These are phyloP conservation scores for Connochaetes taurinus DNA, from an alignment of 2,113 vertebrate genomes.

Conservation along the genomic window DNA sequence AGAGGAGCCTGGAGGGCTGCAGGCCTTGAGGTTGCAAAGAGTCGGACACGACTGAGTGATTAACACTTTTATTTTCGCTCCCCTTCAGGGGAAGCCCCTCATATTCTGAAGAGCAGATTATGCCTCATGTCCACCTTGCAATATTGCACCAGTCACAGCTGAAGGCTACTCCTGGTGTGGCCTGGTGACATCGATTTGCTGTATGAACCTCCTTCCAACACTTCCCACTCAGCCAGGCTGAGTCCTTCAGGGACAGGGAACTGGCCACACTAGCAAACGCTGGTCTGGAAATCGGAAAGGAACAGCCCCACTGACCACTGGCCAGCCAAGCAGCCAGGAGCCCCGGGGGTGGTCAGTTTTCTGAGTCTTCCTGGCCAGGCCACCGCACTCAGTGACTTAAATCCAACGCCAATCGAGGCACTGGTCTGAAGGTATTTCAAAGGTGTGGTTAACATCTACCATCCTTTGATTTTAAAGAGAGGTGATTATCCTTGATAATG, in stretches of 20 bases:
- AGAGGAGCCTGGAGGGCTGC: neutral
- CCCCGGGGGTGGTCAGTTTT: neutral
- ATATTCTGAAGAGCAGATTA: neutral
- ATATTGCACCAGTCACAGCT: neutral
- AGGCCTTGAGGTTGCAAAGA: neutral
- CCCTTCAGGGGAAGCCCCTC: accelerated
- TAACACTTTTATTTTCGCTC: neutral
- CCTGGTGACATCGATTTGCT: accelerated
- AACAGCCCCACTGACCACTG: neutral
- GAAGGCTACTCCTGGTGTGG: neutral
- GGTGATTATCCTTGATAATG: neutral
- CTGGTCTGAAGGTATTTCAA: neutral
- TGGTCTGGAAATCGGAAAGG: neutral
- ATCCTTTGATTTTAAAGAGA: neutral
- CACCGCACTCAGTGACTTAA: neutral
- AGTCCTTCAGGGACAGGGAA: neutral
- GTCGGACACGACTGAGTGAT: neutral
- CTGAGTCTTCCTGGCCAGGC: neutral
- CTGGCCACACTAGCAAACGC: accelerated
- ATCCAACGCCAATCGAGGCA: accelerated
- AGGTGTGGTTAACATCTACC: neutral
- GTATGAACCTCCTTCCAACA: accelerated
- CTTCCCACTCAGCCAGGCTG: neutral
- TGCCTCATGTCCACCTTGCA: too few relatives aligned
- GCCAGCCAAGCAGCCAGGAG: neutral